Base-by-base conservation (phyloP, 2,888 invertebrate species). In the Drosophila limbata region DNA sequence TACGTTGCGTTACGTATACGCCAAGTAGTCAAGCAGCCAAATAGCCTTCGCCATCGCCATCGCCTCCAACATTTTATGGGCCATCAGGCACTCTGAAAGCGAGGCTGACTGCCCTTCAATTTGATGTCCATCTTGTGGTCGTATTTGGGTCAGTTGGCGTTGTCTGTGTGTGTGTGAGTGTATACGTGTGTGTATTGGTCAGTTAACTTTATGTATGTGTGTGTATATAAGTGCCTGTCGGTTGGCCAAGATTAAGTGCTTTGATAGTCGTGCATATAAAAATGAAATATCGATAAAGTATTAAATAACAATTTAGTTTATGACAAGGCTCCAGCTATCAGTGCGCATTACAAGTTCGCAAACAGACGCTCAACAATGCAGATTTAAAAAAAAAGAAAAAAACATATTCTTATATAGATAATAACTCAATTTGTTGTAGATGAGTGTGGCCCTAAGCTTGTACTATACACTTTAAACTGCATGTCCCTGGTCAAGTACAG, bases 231-330 rank as follows among this genome's bases (percentile, higher is more conserved):
- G 84, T 86, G 87, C 63, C 75, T 79, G 87, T 81, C 77, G 73
- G 79, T 72, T 65, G 66, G 72, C 59, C 81, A 83, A 84, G 88
- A 85, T 85, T 85, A 87, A 87, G 85, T 84, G 85, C 79, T 79
- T 73, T 70, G 85, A 85, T 87, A 87, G 85, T 83, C 88, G 73
- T 84, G 83, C 85, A 87, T 85, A 85, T 85, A 83, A 85, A 85
- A 87, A 88, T 85, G 85, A 85, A 87, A 85, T 84, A 88, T 87
- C 85, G 85, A 87, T 85, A 81, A 85, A 87, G 83, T 85, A 85
- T 85, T 87, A 85, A 84, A 84, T 84, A 85, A 85, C 88, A 87
- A 83, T 85, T 85, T 84, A 81, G 81, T 87, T 87, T 82, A 85
- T 77, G 85, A 73, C 88, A 71, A 64, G 60, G 52, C 64, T 69